These are phyloP conservation scores for Aplochiton taeniatus DNA, from an alignment of 2,797 vertebrate species.

Conservation along the genomic window DNA sequence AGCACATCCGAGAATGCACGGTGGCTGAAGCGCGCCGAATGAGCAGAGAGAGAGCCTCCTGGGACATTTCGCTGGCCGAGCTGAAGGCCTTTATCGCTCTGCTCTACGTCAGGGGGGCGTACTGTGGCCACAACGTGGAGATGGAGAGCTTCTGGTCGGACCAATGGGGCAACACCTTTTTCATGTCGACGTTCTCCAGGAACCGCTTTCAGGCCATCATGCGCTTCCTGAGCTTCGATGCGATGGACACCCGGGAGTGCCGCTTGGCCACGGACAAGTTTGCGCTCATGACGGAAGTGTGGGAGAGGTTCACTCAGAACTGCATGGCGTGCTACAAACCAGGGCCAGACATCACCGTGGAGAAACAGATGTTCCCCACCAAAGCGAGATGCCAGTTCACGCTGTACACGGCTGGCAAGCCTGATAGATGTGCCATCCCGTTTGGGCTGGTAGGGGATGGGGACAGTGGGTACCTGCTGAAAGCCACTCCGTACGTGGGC, in stretches of 20 bases:
- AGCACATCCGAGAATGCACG: background rate
- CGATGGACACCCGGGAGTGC: background rate
- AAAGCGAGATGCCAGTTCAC: conserved; percentile 20
- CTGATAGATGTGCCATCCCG: conserved; percentile 15
- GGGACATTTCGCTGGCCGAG: background rate
- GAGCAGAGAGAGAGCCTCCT: background rate
- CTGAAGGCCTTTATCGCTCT: conserved; percentile 12
- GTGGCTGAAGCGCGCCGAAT: background rate
- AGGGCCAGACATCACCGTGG: conserved; percentile 11
- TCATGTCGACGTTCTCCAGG: background rate
- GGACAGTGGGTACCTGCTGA: conserved; percentile 16
- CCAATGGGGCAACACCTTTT: conserved; percentile 4
- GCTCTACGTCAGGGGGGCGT: background rate
- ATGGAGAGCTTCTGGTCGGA: conserved; percentile 13
- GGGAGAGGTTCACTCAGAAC: conserved; percentile 18
- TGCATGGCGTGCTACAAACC: conserved; percentile 22
- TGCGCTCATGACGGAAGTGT: conserved; percentile 3
- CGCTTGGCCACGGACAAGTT: conserved; percentile 2
- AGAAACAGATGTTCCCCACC: conserved; percentile 19
- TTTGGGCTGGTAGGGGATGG: conserved; percentile 23
- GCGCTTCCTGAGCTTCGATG: conserved; percentile 3
- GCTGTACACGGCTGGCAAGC: conserved; percentile 17
- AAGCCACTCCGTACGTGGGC: conserved; percentile 12
- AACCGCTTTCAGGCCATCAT: conserved; percentile 6
- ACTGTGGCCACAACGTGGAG: background rate